Base-by-base conservation (phyloP, 2,113 vertebrate genomes). In the Onychostoma macrolepis region DNA sequence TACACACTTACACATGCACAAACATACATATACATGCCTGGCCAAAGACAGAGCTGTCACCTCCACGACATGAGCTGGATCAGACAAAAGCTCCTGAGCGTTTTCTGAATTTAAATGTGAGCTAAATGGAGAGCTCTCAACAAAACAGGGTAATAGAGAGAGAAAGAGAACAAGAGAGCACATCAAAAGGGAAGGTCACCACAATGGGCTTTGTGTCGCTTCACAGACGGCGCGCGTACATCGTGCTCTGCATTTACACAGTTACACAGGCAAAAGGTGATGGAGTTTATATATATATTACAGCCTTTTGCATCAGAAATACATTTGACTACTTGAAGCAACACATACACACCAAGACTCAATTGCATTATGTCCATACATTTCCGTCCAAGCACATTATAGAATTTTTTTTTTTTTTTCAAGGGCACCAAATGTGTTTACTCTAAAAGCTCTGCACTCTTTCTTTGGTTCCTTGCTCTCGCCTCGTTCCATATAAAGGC, bases 11-110 rank as follows among this genome's bases (percentile, higher is more conserved):
- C 11, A 26, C 58, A 38, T 33, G 45, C 21, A 45, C 58, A 82
- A 17, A 82, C 80, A 65, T n/a, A 61, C 19, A 81, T 33, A 71
- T 53, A 83, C 17, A 5, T 28, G 69, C 19, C 63, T 82, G 30
- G 81, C 43, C 26, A 43, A 76, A 83, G 69, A 75, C 53, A 89
- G 90, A 38, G 89, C 91, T 92, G 91, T 92, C 91, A 92, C 90
- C 94, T 93, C 91, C 85, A 93, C 86, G 90, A 86, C 86, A 91
- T 92, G 91, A 94, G 94, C 91, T 91, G 90, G 89, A 87, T 86
- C 85, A 89, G 45, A 88, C 86, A 82, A 87, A 91, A 41, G 45
- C 85, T 85, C 36, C 63, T 79, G 41, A 61, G 77, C 87, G 36
- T 58, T 92, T 94, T 94, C 87, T 89, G 90, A 90, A 90, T 92